A percentile compares a stretch with the other conserved stretches of the same genome.
These are phyloP conservation scores for Lepidocyrtoides sp. DNA, from an alignment of 2,888 invertebrate genomes.

Conservation along the genomic window DNA sequence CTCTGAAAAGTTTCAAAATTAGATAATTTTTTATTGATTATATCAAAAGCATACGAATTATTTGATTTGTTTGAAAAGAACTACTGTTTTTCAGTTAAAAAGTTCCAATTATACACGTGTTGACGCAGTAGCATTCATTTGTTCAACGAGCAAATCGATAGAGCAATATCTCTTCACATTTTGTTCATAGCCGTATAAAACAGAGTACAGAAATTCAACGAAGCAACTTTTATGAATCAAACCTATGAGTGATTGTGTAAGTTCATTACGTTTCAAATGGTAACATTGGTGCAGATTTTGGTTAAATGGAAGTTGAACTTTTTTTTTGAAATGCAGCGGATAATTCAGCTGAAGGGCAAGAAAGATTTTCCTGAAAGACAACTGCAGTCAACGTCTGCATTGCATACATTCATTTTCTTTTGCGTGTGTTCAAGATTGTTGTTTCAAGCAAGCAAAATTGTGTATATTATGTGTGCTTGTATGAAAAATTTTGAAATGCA, in stretches of 20 bases:
- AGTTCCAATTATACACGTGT: too few relatives aligned
- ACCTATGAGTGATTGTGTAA: not conserved
- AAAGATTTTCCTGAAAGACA: not conserved
- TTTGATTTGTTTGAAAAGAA: too few relatives aligned
- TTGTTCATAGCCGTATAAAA: not conserved
- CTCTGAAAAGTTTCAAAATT: not conserved
- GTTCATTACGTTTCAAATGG: conserved; percentile 56
- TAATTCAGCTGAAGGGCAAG: conserved; percentile 44
- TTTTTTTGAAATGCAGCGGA: not conserved
- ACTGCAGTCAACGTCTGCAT: conserved; percentile 13
- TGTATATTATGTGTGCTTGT: not conserved
- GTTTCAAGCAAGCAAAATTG: not conserved
- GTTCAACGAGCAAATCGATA: too few relatives aligned
- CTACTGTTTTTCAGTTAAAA: too few relatives aligned
- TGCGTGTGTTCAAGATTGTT: not conserved
- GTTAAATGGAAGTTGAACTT: not conserved
- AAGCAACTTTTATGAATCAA: not conserved
- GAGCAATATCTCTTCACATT: too few relatives aligned
- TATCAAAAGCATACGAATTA: not conserved
- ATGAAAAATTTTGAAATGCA: conserved; percentile 7
- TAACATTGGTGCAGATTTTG: conserved; percentile 13
- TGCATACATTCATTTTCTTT: not conserved
- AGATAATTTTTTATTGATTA: not conserved
- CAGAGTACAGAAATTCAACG: not conserved
- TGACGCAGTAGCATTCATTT: too few relatives aligned